Evolutionary conservation across 2,797 vertebrate species (phyloP).

Genomic region (Cercopithecus hamlyni): DNA sequence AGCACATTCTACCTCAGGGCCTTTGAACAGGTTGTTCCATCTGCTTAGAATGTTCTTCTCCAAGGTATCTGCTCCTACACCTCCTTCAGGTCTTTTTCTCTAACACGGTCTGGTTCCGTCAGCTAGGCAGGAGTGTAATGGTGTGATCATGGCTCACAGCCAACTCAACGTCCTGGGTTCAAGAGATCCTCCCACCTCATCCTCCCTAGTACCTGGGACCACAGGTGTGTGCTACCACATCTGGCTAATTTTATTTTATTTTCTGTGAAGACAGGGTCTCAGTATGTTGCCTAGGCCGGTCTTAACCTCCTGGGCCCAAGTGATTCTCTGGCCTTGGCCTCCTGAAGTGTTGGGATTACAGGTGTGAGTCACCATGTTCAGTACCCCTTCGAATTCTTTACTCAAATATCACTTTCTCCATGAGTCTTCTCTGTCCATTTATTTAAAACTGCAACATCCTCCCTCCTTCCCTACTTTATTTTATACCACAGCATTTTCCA

Average conservation of each 20-base stretch:
- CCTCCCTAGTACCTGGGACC: too few relatives aligned
- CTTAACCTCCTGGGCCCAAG: background rate
- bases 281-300: background rate
- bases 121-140: too few relatives aligned
- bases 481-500: background rate
- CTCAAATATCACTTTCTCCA: background rate
- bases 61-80: background rate
- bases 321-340: background rate
- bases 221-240: background rate
- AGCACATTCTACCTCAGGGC: background rate
- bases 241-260: too few relatives aligned
- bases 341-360: background rate
- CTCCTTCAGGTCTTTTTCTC: background rate
- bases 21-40: background rate
- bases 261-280: too few relatives aligned
- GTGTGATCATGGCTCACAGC: too few relatives aligned
- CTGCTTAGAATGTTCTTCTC: background rate
- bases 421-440: background rate
- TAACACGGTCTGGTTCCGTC: too few relatives aligned
- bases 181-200: too few relatives aligned
- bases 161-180: too few relatives aligned
- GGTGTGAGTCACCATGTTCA: background rate
- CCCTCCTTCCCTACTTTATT: background rate
- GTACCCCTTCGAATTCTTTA: background rate
- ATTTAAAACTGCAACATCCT: conserved; percentile 11